Percentiles rank a stretch among this genome's conserved stretches.
phyloP scores from a whole-genome alignment of 2,888 invertebrate species.

The Ceramica pisi region DNA sequence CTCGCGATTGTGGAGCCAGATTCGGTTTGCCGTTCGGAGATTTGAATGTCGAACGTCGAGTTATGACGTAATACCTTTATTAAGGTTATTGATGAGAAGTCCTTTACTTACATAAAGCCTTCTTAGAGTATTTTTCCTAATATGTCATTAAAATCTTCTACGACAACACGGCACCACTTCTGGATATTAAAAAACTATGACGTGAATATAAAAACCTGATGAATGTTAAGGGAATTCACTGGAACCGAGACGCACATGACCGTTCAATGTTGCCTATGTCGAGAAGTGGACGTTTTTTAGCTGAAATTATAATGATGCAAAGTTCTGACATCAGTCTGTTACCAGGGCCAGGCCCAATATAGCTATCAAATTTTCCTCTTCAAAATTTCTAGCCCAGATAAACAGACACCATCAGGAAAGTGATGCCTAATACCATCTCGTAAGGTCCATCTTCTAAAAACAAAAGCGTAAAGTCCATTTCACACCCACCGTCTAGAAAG shows the following conservation, averaged over 20 bases:
- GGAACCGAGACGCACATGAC: not conserved
- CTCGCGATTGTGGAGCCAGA: slow-evolving; percentile 47
- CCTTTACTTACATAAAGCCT: not conserved
- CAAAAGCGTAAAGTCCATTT: slow-evolving; percentile 6
- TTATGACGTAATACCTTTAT: slow-evolving; percentile 40
- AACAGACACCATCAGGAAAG: not conserved
- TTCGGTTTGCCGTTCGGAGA: slow-evolving; percentile 32
- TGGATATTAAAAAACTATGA: too few relatives aligned
- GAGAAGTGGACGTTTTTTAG: too few relatives aligned
- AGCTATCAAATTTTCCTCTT: too few relatives aligned
- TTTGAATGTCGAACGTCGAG: slow-evolving; percentile 44
- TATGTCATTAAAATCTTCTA: not conserved
- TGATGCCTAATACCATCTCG: not conserved
- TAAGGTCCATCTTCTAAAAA: not conserved
- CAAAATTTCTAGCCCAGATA: not conserved
- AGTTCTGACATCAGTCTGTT: too few relatives aligned
- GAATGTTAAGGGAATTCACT: too few relatives aligned
- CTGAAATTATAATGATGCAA: too few relatives aligned
- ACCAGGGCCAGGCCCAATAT: too few relatives aligned
- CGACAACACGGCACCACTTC: not conserved
- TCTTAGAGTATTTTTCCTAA: not conserved
- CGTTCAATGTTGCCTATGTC: not conserved
- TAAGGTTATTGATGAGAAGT: too few relatives aligned
- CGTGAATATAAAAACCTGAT: too few relatives aligned
- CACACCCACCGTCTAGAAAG: slow-evolving; percentile 41